phyloP scores from a whole-genome alignment of 2,888 invertebrate genomes.

The Agrochola lota region DNA sequence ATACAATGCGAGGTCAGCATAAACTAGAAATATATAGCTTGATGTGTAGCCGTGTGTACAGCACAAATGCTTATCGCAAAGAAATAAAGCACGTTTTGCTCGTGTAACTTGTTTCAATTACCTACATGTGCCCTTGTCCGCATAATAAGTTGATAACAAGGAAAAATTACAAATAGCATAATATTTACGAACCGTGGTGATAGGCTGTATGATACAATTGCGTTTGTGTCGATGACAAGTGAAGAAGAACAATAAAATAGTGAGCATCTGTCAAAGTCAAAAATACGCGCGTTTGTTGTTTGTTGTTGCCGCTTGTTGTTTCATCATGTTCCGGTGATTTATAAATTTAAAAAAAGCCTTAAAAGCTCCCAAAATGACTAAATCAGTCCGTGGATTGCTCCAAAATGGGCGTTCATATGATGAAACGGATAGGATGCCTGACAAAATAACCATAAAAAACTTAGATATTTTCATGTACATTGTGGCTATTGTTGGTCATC shows the following conservation, averaged over 20 bases:
- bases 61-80: constrained; percentile 31
- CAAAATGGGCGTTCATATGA: constrained; percentile 85
- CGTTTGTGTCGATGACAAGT: constrained; percentile 21
- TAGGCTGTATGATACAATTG: constrained; percentile 37
- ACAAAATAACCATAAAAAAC: constrained; percentile 90
- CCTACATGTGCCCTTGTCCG: not conserved
- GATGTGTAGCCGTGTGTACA: too few species aligned
- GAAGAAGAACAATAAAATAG: not conserved
- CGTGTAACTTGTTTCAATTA: constrained; percentile 41
- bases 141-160: constrained; percentile 36
- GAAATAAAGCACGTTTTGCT: constrained; percentile 55
- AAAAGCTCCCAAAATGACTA: constrained; percentile 76
- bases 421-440: constrained; percentile 91
- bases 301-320: constrained; percentile 19
- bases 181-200: not conserved
- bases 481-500: constrained; percentile 92
- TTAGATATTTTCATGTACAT: constrained; percentile 92
- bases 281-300: constrained; percentile 46
- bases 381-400: constrained; percentile 77
- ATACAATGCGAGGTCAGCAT: too few species aligned
- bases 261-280: constrained; percentile 45
- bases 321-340: constrained; percentile 24
- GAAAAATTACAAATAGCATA: constrained; percentile 20
- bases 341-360: not conserved
- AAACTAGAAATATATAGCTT: too few species aligned